Conservation (phyloP, 2,113 vertebrate genomes). For the Siniperca knerii region DNA sequence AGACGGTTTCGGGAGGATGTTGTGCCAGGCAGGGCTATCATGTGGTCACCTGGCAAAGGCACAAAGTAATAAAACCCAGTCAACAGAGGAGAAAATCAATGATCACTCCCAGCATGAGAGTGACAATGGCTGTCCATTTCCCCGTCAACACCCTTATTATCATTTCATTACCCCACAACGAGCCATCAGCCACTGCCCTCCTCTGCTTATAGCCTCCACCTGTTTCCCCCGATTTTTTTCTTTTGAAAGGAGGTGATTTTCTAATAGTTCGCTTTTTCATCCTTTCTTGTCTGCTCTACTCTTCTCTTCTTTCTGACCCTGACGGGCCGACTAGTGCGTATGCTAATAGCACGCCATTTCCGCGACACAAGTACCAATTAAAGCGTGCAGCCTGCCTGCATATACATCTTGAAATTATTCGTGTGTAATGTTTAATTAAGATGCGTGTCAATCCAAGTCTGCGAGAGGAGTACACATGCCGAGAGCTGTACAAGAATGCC, state of each 20-base stretch:
- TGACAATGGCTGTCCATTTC: conserved; percentile 58
- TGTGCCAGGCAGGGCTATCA: conserved; percentile 43
- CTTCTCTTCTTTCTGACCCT: conserved; percentile 42
- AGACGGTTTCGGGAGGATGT: background rate
- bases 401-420: conserved; percentile 62
- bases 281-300: conserved; percentile 36
- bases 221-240: conserved; percentile 34
- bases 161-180: conserved; percentile 73
- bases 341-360: conserved; percentile 60
- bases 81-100: conserved; percentile 83
- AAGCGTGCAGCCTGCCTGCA: conserved; percentile 50
- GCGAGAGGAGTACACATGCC: conserved; percentile 5
- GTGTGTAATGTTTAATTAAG: conserved; percentile 74
- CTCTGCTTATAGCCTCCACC: conserved; percentile 35
- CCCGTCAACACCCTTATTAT: conserved; percentile 74
- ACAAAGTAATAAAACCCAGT: conserved; percentile 74
- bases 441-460: conserved; percentile 59
- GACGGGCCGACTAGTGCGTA: conserved; percentile 50
- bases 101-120: conserved; percentile 71
- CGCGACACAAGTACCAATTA: conserved; percentile 71
- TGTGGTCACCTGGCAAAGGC: conserved; percentile 65
- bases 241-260: conserved; percentile 66
- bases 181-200: conserved; percentile 49
- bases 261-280: conserved; percentile 32
- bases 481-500: conserved; percentile 5